Conservation (phyloP, 1,140 invertebrate genomes). For the Drosophila bocqueti region DNA sequence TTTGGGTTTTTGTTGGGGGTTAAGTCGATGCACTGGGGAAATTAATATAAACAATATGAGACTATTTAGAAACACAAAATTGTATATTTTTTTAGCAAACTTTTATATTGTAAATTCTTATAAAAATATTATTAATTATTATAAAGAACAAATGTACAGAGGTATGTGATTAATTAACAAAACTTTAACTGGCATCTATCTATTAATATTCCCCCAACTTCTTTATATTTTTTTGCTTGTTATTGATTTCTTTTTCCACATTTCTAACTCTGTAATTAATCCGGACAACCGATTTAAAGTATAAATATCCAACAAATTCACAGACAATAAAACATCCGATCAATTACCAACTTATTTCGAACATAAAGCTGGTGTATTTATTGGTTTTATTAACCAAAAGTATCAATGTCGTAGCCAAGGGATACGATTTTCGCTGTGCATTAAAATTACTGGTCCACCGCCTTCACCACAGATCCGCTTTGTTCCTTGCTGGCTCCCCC, state of each 20-base stretch:
- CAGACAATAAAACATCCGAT: not conserved
- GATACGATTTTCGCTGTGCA: slow-evolving; percentile 26
- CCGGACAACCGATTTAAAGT: not conserved
- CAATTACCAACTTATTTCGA: not conserved
- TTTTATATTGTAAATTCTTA: too few relatives aligned
- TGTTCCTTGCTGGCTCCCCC: slow-evolving; percentile 14
- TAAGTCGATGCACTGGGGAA: not conserved
- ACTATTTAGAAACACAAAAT: too few relatives aligned
- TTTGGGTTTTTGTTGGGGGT: not conserved
- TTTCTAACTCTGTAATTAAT: slow-evolving; percentile 1
- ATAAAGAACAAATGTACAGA: not conserved
- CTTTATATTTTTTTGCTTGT: not conserved
- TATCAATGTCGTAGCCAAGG: not conserved
- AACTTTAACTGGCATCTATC: too few relatives aligned
- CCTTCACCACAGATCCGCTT: slow-evolving; percentile 41
- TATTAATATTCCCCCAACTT: not conserved
- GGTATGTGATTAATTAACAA: not conserved
- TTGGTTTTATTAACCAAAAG: slow-evolving; percentile 6
- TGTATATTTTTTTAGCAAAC: too few relatives aligned
- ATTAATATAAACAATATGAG: not conserved
- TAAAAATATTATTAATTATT: not conserved
- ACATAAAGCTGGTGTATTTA: not conserved
- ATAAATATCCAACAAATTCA: not conserved
- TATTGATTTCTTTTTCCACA: too few relatives aligned
- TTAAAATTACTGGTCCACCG: slow-evolving; percentile 26